Evolutionary conservation across 2,113 vertebrate genomes (phyloP), one percentile per base, ranked within the genome.

Genomic region (Corvus moneduloides): DNA sequence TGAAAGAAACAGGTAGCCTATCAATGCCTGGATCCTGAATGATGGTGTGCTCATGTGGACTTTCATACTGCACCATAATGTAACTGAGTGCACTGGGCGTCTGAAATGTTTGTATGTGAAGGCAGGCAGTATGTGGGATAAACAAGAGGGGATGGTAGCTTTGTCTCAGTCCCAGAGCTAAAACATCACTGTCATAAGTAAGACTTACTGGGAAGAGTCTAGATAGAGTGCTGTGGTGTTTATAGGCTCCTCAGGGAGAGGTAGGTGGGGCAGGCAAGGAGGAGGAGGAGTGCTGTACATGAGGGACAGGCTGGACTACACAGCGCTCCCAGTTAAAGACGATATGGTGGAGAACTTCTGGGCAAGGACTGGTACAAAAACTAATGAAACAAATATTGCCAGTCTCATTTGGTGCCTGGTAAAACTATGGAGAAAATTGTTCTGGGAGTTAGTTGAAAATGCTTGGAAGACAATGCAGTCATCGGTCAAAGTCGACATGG

Each of bases 401-500:
- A 73, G 13, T 58, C 27, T 56, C 16, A 30, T 35, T 83, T 9
- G 2, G 12, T 66, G 5, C 27, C 11, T 52, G 32, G 23, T 49
- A 59, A 87, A 87, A 48, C 30, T 14, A 28, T 22, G 23, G 48
- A 86, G 51, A 71, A 61, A 9, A 23, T 74, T 69, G 4, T 55
- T 85, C 24, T 74, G 33, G 12, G 28, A 59, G 6, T 59, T 44
- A 23, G 13, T 17, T 43, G 54, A 82, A 91, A 89, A 68, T 9
- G 4, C 30, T 59, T 72, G 49, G 33, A 78, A 55, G 51, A 33
- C 28, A 85, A 12, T 16, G 35, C 17, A 56, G 26, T 48, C 30
- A 18, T 66, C 0, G 0, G 7, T 56, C 15, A 56, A 51, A 79
- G 13, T 3, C 1, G 6, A 22, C 3, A 12, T 2, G 7, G 9